Percentiles rank a stretch among this genome's conserved stretches.
These are phyloP conservation scores for Potorous gilbertii DNA, from an alignment of 2,797 vertebrate species.

Conservation along the genomic window DNA sequence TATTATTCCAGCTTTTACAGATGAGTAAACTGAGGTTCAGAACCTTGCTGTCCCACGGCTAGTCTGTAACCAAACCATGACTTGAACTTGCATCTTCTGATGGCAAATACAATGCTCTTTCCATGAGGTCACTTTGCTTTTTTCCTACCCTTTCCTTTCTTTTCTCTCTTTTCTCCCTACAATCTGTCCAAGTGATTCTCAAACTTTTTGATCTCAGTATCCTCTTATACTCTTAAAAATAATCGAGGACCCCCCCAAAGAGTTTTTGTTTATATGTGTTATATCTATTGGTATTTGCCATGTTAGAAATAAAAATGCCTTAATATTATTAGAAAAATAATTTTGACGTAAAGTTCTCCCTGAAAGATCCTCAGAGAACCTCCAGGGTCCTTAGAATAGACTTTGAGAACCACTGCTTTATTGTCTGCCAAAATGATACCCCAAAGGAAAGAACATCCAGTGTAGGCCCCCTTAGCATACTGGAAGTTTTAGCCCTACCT, in stretches of 20 bases:
- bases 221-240: neutral
- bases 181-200: neutral
- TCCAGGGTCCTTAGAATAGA: neutral
- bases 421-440: neutral
- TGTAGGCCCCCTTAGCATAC: neutral
- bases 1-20: neutral
- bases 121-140: neutral
- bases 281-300: neutral
- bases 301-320: neutral
- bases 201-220: neutral
- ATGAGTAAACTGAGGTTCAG: neutral
- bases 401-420: neutral
- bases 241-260: neutral
- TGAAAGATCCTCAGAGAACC: neutral
- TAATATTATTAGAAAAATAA: neutral
- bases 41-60: neutral
- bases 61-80: neutral
- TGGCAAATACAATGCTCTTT: neutral
- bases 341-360: neutral
- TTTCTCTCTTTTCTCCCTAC: neutral
- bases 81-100: neutral
- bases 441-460: neutral
- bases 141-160: neutral
- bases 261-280: neutral
- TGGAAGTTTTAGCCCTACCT: neutral